Evolutionary conservation across 2,113 vertebrate genomes (phyloP).

Genomic region (Ceuthmochares aereus): DNA sequence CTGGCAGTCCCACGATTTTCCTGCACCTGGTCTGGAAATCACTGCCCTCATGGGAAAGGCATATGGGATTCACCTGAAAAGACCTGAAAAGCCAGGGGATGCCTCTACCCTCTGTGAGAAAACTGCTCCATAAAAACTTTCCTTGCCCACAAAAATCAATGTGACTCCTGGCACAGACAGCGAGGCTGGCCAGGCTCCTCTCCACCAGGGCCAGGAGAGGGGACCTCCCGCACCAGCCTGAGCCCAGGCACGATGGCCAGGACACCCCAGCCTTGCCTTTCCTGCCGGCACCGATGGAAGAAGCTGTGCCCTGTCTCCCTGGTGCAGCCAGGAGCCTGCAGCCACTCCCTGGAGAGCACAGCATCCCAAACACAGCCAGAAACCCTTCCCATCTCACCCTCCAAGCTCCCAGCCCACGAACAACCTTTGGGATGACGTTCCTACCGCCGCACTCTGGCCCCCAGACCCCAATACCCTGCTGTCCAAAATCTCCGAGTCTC

Average conservation of each 20-base stretch:
- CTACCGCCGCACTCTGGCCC: neutral
- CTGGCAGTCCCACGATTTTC: neutral
- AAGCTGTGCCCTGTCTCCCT: neutral
- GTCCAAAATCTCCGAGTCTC: neutral
- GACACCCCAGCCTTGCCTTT: accelerated
- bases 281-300: accelerated
- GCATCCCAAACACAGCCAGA: neutral
- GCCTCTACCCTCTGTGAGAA: neutral
- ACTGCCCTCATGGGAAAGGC: neutral
- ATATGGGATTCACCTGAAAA: accelerated
- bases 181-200: neutral
- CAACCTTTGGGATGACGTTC: accelerated
- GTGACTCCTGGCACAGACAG: neutral
- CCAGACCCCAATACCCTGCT: neutral
- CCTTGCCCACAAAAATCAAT: neutral
- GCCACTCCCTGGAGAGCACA: accelerated
- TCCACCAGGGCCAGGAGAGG: neutral
- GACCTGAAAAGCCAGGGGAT: neutral
- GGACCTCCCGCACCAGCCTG: neutral
- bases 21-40: neutral
- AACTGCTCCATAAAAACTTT: neutral
- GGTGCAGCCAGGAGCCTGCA: neutral
- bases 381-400: neutral
- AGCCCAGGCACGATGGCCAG: accelerated
- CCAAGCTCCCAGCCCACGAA: neutral